Conservation (phyloP, 1,140 invertebrate species). For the Ganaspis sp. region DNA sequence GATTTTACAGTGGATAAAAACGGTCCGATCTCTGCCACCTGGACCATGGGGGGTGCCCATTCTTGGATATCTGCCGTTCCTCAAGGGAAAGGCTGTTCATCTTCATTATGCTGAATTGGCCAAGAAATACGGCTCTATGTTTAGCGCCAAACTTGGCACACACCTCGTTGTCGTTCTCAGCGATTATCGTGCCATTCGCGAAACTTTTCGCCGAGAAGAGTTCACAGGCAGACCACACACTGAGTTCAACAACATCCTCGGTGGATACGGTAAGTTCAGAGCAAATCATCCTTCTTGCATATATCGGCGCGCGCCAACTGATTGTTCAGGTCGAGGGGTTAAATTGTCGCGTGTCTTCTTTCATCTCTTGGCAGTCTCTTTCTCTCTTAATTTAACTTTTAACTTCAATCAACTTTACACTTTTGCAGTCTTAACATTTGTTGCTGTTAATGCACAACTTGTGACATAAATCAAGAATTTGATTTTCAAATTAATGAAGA, state of each 20-base stretch:
- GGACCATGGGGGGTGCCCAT: constrained; percentile 91
- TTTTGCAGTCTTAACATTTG: no score
- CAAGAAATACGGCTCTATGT: constrained; percentile 86
- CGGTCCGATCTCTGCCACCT: constrained; percentile 82
- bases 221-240: constrained; percentile 91
- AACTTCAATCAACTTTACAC: neutral
- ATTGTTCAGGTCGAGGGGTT: constrained; percentile 15
- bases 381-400: neutral
- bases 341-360: constrained; percentile 18
- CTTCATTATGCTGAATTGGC: constrained; percentile 86
- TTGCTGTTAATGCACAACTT: no score
- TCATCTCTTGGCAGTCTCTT: neutral
- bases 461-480: no score
- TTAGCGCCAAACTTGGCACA: constrained; percentile 87
- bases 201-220: constrained; percentile 89
- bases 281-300: neutral
- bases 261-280: constrained; percentile 88
- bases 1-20: constrained; percentile 76
- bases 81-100: constrained; percentile 86
- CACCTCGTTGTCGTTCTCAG: constrained; percentile 90
- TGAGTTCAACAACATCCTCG: constrained; percentile 89
- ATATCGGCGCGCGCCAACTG: constrained; percentile 14
- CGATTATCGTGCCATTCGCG: constrained; percentile 89
- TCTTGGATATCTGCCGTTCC: constrained; percentile 87
- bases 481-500: no score